Evolutionary conservation across 2,888 invertebrate genomes (phyloP), one percentile per base, ranked within the genome.

Genomic region (Schrankia costaestrigalis): DNA sequence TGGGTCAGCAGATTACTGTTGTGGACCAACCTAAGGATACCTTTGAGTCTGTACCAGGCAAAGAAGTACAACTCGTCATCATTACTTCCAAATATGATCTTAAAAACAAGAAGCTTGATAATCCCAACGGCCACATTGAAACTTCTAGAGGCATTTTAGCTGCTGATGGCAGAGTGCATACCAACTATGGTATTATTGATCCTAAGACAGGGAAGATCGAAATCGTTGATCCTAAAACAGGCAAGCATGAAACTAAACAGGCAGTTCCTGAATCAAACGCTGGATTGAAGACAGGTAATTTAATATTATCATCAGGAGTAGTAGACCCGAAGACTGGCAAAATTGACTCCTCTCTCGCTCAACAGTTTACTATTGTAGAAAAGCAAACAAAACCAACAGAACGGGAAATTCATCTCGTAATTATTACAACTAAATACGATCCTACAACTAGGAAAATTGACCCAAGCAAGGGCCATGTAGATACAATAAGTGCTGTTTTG

Each of bases 381-480:
- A 85, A 79, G 55, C 76, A 79, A 33, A 59, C 60, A 1, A 86
- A 83, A 41, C 84, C 85, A 13, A 46, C 75, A 2, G 80, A 85
- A 58, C 74, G 81, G 56, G 88, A 89, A 58, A 87, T 90, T 23
- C 90, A 91, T 64, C 71, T 91, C 1, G 87, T 91, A 48, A 90
- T 91, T 5, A 89, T 91, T 17, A 91, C 91, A 2, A 90, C 90
- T 0, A 90, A 86, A 60, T 90, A 89, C 56, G 91, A 91, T 58
- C 90, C 91, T 1, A 90, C 87, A 39, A 82, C 82, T 1, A 84
- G 71, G 52, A 87, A 80, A 50, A 76, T 87, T 17, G 86, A 87
- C 39, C 78, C 84, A 8, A 80, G 71, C 33, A 77, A 79, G 63
- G 78, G 79, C 12, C 70, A 74, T 26, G 76, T 87, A 1, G 87